Evolutionary conservation across 1,140 invertebrate species (phyloP).

Genomic region (Dreissena rostriformis): DNA sequence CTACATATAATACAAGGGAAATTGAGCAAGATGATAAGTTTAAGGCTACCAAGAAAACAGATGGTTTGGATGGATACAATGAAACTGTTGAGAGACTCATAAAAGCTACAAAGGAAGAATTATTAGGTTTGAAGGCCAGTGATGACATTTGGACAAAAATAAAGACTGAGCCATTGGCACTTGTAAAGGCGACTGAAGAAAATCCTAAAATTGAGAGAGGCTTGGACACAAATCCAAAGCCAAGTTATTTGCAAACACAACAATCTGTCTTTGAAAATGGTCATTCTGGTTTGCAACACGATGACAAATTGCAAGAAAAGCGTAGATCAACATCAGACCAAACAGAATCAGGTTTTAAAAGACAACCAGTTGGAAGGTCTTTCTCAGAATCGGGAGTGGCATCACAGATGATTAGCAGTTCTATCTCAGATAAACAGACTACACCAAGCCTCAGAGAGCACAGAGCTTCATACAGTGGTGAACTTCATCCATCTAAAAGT

Average conservation of each 20-base stretch:
- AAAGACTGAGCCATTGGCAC: background rate
- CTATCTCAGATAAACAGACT: no score
- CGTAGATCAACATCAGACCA: no score
- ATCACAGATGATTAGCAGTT: no score
- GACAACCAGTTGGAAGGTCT: no score
- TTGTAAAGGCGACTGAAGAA: background rate
- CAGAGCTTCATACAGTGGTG: constrained; percentile 11
- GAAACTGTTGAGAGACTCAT: constrained; percentile 56
- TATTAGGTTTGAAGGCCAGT: constrained; percentile 36
- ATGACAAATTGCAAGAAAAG: background rate
- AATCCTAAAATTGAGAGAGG: constrained; percentile 8
- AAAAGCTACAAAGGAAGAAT: constrained; percentile 50
- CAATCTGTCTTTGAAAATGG: background rate
- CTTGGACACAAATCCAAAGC: background rate
- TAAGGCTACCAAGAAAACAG: background rate
- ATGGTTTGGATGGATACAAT: constrained; percentile 49
- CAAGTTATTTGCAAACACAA: background rate
- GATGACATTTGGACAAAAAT: constrained; percentile 53
- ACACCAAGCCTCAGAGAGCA: constrained; percentile 8
- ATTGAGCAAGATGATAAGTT: no score
- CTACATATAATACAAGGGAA: no score
- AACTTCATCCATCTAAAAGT: constrained; percentile 7
- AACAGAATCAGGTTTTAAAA: no score
- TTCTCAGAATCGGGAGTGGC: no score
- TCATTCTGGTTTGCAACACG: background rate